These are phyloP conservation scores for Balearica regulorum DNA, from an alignment of 2,797 vertebrate species.

Conservation along the genomic window DNA sequence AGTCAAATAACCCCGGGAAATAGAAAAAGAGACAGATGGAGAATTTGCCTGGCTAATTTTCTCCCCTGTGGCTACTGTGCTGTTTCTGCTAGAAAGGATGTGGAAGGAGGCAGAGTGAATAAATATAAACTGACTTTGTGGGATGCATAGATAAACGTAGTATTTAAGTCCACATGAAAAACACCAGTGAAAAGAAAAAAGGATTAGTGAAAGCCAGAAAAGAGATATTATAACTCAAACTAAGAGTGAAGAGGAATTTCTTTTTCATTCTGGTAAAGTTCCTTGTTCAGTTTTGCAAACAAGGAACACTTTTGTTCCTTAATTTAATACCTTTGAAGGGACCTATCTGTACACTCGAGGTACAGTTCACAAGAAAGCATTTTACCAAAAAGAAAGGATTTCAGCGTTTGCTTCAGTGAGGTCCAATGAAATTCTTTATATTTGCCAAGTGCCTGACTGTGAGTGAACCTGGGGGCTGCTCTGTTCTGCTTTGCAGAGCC, in stretches of 20 bases:
- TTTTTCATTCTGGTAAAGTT: not conserved
- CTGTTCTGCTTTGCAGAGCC: not conserved
- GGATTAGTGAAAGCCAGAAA: not conserved
- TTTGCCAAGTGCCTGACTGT: not conserved
- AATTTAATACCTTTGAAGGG: not conserved
- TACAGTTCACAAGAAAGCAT: not conserved
- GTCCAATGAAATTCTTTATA: not conserved
- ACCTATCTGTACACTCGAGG: not conserved
- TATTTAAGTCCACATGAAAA: not conserved
- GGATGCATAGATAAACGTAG: not conserved
- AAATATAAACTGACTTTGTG: conserved; percentile 38
- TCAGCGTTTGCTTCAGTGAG: not conserved
- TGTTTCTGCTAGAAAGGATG: conserved; percentile 45
- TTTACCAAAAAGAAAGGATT: not conserved
- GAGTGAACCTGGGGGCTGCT: fast-evolving
- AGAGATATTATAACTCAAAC: not conserved
- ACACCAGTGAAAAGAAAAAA: not conserved
- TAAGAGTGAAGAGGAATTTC: not conserved
- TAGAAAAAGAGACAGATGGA: conserved; percentile 50
- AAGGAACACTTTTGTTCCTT: not conserved
- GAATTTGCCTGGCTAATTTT: conserved; percentile 47
- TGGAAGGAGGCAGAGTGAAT: not conserved
- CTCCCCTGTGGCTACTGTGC: conserved; percentile 45
- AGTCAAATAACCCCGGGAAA: conserved; percentile 17
- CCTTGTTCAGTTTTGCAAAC: not conserved